These are phyloP conservation scores for Amblyjoppa proteus DNA, from an alignment of 2,888 invertebrate species.

Conservation along the genomic window DNA sequence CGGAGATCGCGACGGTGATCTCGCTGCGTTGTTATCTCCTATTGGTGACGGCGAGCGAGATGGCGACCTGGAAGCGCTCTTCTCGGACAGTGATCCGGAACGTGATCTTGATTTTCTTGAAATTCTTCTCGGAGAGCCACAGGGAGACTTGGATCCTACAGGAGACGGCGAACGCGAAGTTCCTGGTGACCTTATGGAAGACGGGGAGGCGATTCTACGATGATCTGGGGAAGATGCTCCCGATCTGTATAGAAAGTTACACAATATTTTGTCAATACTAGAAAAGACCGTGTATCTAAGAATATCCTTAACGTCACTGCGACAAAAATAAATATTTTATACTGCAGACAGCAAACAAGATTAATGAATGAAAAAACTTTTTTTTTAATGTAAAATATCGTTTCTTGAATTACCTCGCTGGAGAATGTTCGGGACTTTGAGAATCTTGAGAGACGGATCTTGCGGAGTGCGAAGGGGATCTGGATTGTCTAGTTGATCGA, in stretches of 20 bases:
- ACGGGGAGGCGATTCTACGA: conserved; percentile 70
- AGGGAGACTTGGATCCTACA: conserved; percentile 49
- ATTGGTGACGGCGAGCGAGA: conserved; percentile 71
- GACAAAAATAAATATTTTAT: neutral
- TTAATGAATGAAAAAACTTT: neutral
- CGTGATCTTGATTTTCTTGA: conserved; percentile 68
- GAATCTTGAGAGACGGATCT: conserved; percentile 70
- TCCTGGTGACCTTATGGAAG: conserved; percentile 71
- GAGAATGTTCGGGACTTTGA: conserved; percentile 71
- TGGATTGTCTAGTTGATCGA: conserved; percentile 64
- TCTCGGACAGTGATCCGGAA: conserved; percentile 68
- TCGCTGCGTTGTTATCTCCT: conserved; percentile 52
- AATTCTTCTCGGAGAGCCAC: conserved; percentile 11
- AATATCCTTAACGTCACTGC: neutral
- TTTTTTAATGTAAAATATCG: neutral
- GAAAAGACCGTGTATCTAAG: neutral
- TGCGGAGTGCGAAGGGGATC: conserved; percentile 72
- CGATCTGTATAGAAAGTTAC: conserved; percentile 67
- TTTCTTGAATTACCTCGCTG: conserved; percentile 69
- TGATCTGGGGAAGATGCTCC: conserved; percentile 70
- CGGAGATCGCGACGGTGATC: conserved; percentile 73
- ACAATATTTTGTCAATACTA: neutral
- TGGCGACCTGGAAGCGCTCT: conserved; percentile 67
- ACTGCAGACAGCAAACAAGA: neutral
- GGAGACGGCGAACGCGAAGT: conserved; percentile 66